Evolutionary conservation across 1,140 invertebrate genomes (phyloP), one percentile per base, ranked within the genome.

Genomic region (Drosophila parvula): DNA sequence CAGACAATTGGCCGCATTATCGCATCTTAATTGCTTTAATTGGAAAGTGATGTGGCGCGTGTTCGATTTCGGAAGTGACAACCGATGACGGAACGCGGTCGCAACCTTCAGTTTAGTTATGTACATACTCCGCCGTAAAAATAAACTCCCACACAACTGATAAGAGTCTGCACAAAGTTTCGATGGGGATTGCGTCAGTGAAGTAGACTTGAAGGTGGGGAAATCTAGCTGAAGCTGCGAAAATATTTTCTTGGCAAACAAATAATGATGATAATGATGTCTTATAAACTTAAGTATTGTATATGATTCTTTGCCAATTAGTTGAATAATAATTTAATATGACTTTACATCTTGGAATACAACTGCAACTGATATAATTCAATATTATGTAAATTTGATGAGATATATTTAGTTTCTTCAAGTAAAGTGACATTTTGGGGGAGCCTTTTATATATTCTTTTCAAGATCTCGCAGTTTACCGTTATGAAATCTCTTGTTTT

Each of bases 21-120:
- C 56, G 32, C 55, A 36, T 64, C 50, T 38, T 67, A 76, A 76
- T 76, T 68, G 73, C 28, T 41, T 38, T 68, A 76, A 76, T 76
- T 76, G 48, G 55, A 67, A 76, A 76, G 34, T 47, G 11, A 41
- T 76, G 73, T 75, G 44, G n/a, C 53, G 10, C 36, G 14, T 47
- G 41, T 74, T 53, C 32, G 30, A 32, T 45, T 45, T 74, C 32
- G 53, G 34, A 75, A 65, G 34, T 40, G 41, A 28, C 45, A 38
- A 58, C 28, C 36, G 40, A 32, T 59, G 55, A 51, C 27, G 36
- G 16, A 43, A 51, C 9, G 18, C 28, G 34, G 43, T 12, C 61
- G 32, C 63, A 74, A 67, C 61, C 61, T 76, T 38, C 16, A 74
- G 50, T 38, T 51, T 41, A 56, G 28, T n/a, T n/a, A 36, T 55